Conservation (phyloP, 1,140 invertebrate genomes). For the Neodiprion lecontei region DNA sequence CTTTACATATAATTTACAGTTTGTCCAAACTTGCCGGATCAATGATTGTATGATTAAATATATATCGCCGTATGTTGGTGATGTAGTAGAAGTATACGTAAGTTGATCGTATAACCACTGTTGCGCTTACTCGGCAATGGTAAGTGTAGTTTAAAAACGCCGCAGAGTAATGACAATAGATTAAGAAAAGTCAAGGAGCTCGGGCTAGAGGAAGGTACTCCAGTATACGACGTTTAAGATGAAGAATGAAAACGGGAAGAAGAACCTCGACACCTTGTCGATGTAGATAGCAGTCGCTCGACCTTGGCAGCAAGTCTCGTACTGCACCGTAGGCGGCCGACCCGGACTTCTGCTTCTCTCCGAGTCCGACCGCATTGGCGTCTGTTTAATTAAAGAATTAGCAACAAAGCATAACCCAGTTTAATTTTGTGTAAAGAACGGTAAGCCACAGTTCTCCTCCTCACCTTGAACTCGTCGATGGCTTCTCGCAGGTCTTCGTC, state of each 20-base stretch:
- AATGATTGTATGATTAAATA: no score
- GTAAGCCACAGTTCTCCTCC: neutral
- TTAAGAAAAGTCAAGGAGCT: no score
- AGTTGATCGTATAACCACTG: no score
- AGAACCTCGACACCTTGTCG: slow-evolving; percentile 85
- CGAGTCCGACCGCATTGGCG: slow-evolving; percentile 59
- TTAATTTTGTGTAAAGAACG: no score
- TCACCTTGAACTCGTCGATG: slow-evolving; percentile 78
- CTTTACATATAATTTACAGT: no score
- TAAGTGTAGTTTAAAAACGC: no score
- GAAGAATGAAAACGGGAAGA: slow-evolving; percentile 88
- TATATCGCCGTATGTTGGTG: no score
- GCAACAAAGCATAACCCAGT: neutral
- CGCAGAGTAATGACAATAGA: no score
- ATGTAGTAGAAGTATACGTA: no score
- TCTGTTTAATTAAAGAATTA: slow-evolving; percentile 35
- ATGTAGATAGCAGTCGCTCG: slow-evolving; percentile 85
- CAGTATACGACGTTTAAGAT: slow-evolving; percentile 89
- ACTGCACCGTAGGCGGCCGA: slow-evolving; percentile 65
- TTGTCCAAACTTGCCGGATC: no score
- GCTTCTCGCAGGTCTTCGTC: slow-evolving; percentile 81
- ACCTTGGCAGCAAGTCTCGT: slow-evolving; percentile 84
- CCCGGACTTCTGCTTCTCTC: slow-evolving; percentile 57
- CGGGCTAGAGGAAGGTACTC: slow-evolving; percentile 77
- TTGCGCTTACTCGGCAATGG: no score